Evolutionary conservation across 30 jellyfish, hydroid and myxozoan species (phyloP).

Genomic region (Cassiopea andromeda): DNA sequence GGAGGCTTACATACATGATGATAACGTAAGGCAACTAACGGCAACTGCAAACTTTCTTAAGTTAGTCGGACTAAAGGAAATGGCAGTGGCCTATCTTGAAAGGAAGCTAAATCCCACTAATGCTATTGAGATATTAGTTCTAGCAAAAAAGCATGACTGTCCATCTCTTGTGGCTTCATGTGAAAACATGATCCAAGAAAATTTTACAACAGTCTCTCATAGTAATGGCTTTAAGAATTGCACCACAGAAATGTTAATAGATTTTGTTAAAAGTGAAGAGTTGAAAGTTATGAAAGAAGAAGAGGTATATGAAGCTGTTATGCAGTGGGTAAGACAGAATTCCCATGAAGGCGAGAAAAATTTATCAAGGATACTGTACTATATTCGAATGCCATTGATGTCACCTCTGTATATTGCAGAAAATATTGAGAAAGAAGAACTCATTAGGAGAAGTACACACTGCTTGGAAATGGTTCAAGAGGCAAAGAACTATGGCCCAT

Average conservation of each 20-base stretch:
- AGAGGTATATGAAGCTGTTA: conserved; percentile 92
- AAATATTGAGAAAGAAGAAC: conserved; percentile 73
- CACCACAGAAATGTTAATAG: conserved; percentile 72
- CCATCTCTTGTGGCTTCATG: conserved; percentile 59
- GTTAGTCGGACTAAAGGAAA: conserved; percentile 79
- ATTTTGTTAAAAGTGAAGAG: conserved; percentile 86
- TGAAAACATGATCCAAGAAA: conserved; percentile 78
- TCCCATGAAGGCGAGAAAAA: conserved; percentile 64
- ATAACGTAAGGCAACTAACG: conserved; percentile 92
- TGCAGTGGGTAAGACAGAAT: conserved; percentile 80
- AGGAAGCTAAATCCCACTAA: conserved; percentile 79
- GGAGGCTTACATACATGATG: conserved; percentile 95
- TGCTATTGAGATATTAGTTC: conserved; percentile 84
- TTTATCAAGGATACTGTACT: conserved; percentile 55
- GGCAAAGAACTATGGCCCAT: conserved; percentile 70
- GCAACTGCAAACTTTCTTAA: conserved; percentile 96
- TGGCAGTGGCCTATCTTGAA: conserved; percentile 87
- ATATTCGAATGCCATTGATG: conserved; percentile 82
- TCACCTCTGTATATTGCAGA: conserved; percentile 88
- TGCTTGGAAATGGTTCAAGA: conserved; percentile 76
- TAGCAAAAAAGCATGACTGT: conserved; percentile 89
- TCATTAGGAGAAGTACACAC: conserved; percentile 45
- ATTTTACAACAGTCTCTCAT: conserved; percentile 85
- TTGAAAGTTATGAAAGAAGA: conserved; percentile 92
- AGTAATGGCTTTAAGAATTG: conserved; percentile 82